These are phyloP conservation scores for Hiodon alosoides DNA, from an alignment of 2,113 vertebrate species.

Conservation along the genomic window DNA sequence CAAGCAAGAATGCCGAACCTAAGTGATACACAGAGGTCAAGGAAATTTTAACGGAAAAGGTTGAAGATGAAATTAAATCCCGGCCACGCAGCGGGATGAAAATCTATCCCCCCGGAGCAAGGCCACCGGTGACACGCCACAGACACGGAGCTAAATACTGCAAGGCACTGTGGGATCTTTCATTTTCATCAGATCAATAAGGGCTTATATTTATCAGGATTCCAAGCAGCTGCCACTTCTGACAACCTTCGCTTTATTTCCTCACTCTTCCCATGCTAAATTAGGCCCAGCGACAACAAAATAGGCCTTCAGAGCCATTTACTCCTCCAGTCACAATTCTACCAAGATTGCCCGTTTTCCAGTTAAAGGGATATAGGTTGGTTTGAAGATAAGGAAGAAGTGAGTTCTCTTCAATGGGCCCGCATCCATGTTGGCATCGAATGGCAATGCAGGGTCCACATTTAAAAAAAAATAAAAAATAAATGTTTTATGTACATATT, in stretches of 20 bases:
- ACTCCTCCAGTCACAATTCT: slow-evolving; percentile 86
- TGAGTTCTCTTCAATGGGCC: no score
- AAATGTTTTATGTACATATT: slow-evolving; percentile 11
- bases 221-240: slow-evolving; percentile 97
- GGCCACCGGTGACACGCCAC: slow-evolving; percentile 85
- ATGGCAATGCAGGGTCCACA: slow-evolving; percentile 14
- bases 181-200: slow-evolving; percentile 99
- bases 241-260: slow-evolving; percentile 98
- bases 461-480: slow-evolving; percentile 46
- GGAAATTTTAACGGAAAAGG: slow-evolving; percentile 87
- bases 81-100: slow-evolving; percentile 72
- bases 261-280: slow-evolving; percentile 73
- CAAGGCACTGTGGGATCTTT: slow-evolving; percentile 95
- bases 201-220: slow-evolving; percentile 99
- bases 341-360: slow-evolving; percentile 72
- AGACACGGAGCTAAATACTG: slow-evolving; percentile 98
- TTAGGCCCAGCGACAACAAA: slow-evolving; percentile 80
- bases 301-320: slow-evolving; percentile 84
- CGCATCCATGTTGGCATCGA: neutral
- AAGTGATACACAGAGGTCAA: slow-evolving; percentile 84
- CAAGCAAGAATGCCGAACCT: slow-evolving; percentile 83
- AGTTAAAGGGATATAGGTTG: slow-evolving; percentile 86
- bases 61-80: slow-evolving; percentile 98
- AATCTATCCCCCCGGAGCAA: slow-evolving; percentile 86
- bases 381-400: slow-evolving; percentile 59